Evolutionary conservation across 2,797 vertebrate species (phyloP), one percentile per base, ranked within the genome.

Genomic region (Limnodromus scolopaceus): DNA sequence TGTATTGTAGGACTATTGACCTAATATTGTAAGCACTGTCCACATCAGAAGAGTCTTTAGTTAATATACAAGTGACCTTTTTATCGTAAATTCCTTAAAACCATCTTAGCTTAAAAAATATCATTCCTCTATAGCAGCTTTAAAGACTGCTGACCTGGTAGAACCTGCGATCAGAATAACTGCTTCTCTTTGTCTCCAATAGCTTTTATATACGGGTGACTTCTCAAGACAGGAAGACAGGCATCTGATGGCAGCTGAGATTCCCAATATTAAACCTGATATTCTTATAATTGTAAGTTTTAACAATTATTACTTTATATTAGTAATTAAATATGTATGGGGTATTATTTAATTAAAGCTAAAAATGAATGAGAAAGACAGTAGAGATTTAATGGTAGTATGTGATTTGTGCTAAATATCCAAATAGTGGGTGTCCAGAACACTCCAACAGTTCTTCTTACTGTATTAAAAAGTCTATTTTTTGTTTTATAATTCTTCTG

Each of bases 221-320:
- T 99, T 99, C 98, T 99, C 99, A 61, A 99, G 99, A 78, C 99
- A 99, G 96, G 99, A 99, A 97, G 99, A 99, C 93, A 97, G 99
- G 89, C 99, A 99, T 89, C 98, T 99, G 96, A 99, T 99, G 99
- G 99, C 99, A 69, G 99, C 99, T 46, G 99, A 99, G 97, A 99
- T 99, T 96, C 99, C 99, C 43, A 99, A 99, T 36, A 99, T 99
- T 93, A 99, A 99, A 96, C 99, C 99, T 0, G 99, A 99, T 96
- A 99, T 99, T 97, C 99, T 99, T 66, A 99, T 99, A 57, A 98
- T 98, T 94, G 98, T 98, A 94, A 98, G 98, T 98, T 81, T 75
- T 71, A 49, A 23, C 13, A 18, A n/a, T 48, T 13, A 5, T 41
- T 68, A 68, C 6, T 66, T 87, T 86, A 15, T 19, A 8, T 32